These are phyloP conservation scores for Actias luna DNA, from an alignment of 2,888 invertebrate genomes.

Conservation along the genomic window DNA sequence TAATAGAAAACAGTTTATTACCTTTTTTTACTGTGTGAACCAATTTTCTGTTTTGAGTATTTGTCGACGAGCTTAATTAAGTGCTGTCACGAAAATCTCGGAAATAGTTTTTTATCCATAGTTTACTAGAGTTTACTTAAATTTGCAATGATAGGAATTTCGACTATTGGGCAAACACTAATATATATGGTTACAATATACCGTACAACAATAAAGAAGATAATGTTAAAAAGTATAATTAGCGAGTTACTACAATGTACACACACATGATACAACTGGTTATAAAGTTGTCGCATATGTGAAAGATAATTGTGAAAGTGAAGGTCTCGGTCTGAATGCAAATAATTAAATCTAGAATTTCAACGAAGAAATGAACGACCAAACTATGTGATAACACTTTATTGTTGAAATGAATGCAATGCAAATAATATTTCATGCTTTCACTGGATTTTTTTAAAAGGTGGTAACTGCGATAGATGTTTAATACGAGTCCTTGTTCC, in stretches of 20 bases:
- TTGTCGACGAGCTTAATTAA: too few relatives aligned
- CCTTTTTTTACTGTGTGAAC: too few relatives aligned
- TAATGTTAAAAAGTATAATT: neutral
- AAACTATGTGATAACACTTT: neutral
- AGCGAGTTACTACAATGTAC: neutral
- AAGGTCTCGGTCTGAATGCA: neutral
- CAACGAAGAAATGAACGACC: neutral
- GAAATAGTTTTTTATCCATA: too few relatives aligned
- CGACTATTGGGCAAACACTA: too few relatives aligned
- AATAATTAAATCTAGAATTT: constrained; percentile 3
- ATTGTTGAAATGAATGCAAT: neutral
- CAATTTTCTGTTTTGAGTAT: too few relatives aligned
- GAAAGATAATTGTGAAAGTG: constrained; percentile 1
- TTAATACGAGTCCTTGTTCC: too few relatives aligned
- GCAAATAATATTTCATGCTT: neutral
- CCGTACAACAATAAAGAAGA: neutral
- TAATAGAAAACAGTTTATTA: too few relatives aligned
- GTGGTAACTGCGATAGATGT: too few relatives aligned
- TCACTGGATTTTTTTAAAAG: neutral
- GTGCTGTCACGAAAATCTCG: too few relatives aligned
- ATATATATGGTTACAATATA: neutral
- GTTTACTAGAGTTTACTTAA: too few relatives aligned
- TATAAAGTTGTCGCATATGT: neutral
- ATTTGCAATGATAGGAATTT: too few relatives aligned
- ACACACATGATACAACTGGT: neutral